These are phyloP conservation scores for Eupristina koningsbergeri DNA, from an alignment of 1,140 invertebrate species.

Conservation along the genomic window DNA sequence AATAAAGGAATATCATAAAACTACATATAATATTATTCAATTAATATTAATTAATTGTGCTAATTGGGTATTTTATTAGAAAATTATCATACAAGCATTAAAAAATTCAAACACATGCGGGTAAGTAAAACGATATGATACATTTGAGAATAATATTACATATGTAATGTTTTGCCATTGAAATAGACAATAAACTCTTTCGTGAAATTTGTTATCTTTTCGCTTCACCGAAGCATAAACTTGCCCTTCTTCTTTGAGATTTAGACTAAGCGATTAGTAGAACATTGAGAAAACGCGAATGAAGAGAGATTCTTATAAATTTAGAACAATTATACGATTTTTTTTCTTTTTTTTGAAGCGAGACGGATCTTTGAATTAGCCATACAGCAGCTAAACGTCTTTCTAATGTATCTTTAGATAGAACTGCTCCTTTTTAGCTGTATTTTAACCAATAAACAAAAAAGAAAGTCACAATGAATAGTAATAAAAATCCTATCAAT, in stretches of 20 bases:
- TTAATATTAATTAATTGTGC: neutral
- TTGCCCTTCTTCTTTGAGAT: constrained; percentile 37
- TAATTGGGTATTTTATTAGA: neutral
- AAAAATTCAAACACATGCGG: neutral
- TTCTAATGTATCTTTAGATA: neutral
- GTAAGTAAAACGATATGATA: neutral
- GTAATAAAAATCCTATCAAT: neutral
- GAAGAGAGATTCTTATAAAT: constrained; percentile 23
- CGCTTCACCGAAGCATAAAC: constrained; percentile 36
- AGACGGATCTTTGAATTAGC: neutral
- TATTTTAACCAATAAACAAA: neutral
- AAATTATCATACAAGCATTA: neutral
- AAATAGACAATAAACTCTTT: constrained; percentile 35
- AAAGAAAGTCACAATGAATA: constrained; percentile 1
- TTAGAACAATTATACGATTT: constrained; percentile 20
- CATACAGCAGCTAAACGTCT: neutral
- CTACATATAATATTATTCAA: neutral
- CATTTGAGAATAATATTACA: neutral
- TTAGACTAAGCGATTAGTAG: constrained; percentile 33
- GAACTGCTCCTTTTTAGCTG: neutral
- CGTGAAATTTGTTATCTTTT: constrained; percentile 19
- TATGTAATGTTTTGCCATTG: neutral
- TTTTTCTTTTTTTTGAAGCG: constrained; percentile 9
- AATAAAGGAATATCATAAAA: neutral
- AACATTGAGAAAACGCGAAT: constrained; percentile 26